Conservation (phyloP, 2,888 invertebrate species). For the Itoplectis maculator region DNA sequence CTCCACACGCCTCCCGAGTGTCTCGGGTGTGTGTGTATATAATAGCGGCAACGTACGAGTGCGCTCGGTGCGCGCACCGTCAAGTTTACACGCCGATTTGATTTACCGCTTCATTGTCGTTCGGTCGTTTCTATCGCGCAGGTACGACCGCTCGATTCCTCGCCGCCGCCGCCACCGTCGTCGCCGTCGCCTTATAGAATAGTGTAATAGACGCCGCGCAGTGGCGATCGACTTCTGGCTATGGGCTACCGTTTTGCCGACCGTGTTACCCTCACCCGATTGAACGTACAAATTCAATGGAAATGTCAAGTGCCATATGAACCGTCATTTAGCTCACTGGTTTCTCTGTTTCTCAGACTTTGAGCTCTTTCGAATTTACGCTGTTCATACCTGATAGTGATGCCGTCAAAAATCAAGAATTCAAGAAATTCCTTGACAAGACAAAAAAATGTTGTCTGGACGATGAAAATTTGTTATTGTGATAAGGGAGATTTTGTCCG, state of each 20-base stretch:
- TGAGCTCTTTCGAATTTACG: too few species aligned
- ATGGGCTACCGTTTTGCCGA: conserved; percentile 59
- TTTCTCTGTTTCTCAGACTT: too few species aligned
- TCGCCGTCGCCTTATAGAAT: conserved; percentile 57
- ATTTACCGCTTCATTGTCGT: conserved; percentile 71
- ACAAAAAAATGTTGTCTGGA: too few species aligned
- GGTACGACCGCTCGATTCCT: conserved; percentile 53
- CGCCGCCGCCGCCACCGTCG: too few species aligned
- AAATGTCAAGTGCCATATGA: conserved; percentile 38
- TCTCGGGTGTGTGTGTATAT: conserved; percentile 2
- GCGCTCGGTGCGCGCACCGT: conserved; percentile 54
- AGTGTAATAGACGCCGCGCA: conserved; percentile 60
- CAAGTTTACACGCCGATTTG: conserved; percentile 67
- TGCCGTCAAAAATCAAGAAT: too few species aligned
- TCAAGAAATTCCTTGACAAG: too few species aligned
- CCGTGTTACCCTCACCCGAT: conserved; percentile 45
- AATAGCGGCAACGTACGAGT: conserved; percentile 22
- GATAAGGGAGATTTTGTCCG: too few species aligned
- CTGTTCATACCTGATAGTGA: too few species aligned
- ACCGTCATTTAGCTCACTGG: conserved; percentile 14
- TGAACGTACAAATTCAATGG: conserved; percentile 40
- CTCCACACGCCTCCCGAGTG: not conserved
- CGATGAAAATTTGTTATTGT: too few species aligned
- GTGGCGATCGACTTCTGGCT: conserved; percentile 43
- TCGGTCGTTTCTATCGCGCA: conserved; percentile 55